phyloP scores from a whole-genome alignment of 2,888 invertebrate genomes.

The Macropis europaea region DNA sequence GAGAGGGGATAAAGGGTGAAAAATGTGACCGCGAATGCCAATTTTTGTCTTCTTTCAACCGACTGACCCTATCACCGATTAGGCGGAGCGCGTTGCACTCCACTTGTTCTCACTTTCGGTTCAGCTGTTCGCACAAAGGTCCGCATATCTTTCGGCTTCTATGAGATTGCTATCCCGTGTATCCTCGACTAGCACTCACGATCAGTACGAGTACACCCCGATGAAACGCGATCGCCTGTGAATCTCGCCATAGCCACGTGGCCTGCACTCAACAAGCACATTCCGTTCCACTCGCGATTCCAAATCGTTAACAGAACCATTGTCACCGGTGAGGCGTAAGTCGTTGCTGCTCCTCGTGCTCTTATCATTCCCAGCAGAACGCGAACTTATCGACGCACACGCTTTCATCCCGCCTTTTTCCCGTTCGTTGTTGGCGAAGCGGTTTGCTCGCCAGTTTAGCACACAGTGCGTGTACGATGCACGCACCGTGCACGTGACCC shows the following conservation, averaged over 20 bases:
- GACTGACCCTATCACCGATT: conserved; percentile 66
- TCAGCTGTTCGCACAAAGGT: conserved; percentile 65
- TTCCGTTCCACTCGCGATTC: conserved; percentile 49
- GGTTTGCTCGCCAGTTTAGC: conserved; percentile 4
- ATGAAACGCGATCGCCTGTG: conserved; percentile 25
- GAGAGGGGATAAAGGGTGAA: not conserved
- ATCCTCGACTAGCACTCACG: conserved; percentile 39
- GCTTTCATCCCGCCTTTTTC: conserved; percentile 43
- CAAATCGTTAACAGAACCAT: conserved; percentile 43
- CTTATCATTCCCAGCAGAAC: conserved; percentile 50
- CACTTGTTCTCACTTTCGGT: conserved; percentile 64
- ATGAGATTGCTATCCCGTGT: conserved; percentile 10
- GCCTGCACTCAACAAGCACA: conserved; percentile 36
- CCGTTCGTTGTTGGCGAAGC: conserved; percentile 9
- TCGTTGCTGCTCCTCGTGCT: not conserved
- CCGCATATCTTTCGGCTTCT: conserved; percentile 59
- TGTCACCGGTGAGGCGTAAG: conserved; percentile 23
- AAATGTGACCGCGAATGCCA: conserved; percentile 21
- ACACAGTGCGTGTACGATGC: conserved; percentile 34
- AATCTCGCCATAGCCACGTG: conserved; percentile 54
- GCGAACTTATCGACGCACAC: conserved; percentile 28
- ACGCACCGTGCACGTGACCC: conserved; percentile 45
- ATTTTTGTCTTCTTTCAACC: conserved; percentile 44
- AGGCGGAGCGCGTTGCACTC: conserved; percentile 61
- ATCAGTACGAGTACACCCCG: conserved; percentile 46